Base-by-base conservation (phyloP, 1,140 invertebrate species). In the Drosophila cardini region DNA sequence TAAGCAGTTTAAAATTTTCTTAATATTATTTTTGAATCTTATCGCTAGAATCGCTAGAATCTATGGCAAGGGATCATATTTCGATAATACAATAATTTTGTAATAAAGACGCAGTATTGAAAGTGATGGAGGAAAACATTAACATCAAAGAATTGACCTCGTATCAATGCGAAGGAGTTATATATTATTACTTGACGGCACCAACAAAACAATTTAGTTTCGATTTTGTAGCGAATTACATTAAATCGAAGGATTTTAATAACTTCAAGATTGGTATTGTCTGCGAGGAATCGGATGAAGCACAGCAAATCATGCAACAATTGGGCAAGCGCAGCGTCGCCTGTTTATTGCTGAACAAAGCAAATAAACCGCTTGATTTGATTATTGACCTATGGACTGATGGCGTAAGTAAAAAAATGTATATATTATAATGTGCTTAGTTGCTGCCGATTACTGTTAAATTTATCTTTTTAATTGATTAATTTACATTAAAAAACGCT, bases 281-380 rank as follows among this genome's bases (percentile, higher is more conserved):
- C 9, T 80, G 77, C 16, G 53, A 78, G 34, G 18, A 62, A 2
- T 10, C 50, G 1, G 7, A 30, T 3, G 64, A 78, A 32, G 70
- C 71, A 7, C 8, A 30, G 4, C 1, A 57, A 5, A 2, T 78
- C 21, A 45, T 38, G 58, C n/a, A 32, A 4, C 36, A 72, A 38
- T 13, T 78, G 38, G 61, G 56, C 10, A 72, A 46, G 13, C 68
- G 68, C 3, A 38, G 70, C 38, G 38, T 78, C 26, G 67, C 38
- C 3, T 55, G 55, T 1, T 18, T 72, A 2, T 18, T 77, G 26
- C 4, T 78, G 3, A 57, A 62, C 9, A 13, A 7, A 13, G 4
- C 36, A 16, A 34, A 34, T 2, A 1, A 7, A 2, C 7, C 15
- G 1, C 42, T 60, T 8, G 30, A 11, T 1, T 7, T 2, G 10